These are phyloP conservation scores for Brenthis hecate DNA, from an alignment of 2,888 invertebrate species.

Conservation along the genomic window DNA sequence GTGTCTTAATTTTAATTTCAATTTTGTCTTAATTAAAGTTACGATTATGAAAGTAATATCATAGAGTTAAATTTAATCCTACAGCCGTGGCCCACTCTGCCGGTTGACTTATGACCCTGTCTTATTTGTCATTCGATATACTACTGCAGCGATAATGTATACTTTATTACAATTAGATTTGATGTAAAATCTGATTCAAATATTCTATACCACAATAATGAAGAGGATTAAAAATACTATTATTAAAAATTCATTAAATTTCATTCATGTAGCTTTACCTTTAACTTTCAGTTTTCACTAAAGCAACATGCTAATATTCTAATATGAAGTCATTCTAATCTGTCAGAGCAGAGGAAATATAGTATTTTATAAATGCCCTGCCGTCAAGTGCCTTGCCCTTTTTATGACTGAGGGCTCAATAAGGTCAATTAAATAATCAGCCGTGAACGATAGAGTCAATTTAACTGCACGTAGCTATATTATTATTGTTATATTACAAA, in stretches of 20 bases:
- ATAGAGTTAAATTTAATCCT: conserved; percentile 18
- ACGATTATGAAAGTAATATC: conserved; percentile 8
- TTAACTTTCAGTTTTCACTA: too few relatives aligned
- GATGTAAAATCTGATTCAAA: too few relatives aligned
- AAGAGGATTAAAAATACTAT: too few relatives aligned
- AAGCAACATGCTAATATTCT: too few relatives aligned
- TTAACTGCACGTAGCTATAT: background rate
- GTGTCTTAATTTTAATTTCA: too few relatives aligned
- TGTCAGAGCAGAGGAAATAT: background rate
- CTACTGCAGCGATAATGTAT: conserved; percentile 29
- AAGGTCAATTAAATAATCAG: conserved; percentile 72
- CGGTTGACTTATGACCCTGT: conserved; percentile 50
- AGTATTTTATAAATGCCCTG: conserved; percentile 38
- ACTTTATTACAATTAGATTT: too few relatives aligned
- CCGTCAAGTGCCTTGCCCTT: conserved; percentile 45
- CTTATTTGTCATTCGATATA: conserved; percentile 47
- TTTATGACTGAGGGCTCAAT: conserved; percentile 56
- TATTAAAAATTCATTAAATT: too few relatives aligned
- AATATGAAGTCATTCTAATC: too few relatives aligned
- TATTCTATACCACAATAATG: too few relatives aligned
- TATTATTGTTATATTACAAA: background rate
- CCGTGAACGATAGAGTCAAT: conserved; percentile 22
- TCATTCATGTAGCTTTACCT: too few relatives aligned
- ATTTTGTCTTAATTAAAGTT: too few relatives aligned
- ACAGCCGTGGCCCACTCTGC: conserved; percentile 29